Conservation (phyloP, 2,113 vertebrate species). For the Empidonax alnorum region DNA sequence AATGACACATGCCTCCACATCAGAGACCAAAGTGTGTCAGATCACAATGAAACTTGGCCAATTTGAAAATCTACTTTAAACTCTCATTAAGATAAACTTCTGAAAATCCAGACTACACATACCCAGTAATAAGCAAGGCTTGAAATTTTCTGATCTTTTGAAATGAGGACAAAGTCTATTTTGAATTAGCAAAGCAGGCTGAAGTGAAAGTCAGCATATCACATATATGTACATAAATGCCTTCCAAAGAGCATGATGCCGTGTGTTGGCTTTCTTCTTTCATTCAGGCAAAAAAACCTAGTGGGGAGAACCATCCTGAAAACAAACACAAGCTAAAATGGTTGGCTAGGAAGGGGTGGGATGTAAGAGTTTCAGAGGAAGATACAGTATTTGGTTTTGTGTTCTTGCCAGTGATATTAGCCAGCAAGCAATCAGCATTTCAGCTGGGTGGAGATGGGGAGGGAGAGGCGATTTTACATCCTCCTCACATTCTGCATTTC, state of each 20-base stretch:
- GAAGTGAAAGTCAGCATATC: background rate
- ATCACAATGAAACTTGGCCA: background rate
- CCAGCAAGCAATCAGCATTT: background rate
- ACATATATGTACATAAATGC: background rate
- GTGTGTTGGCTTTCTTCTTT: background rate
- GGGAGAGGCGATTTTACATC: background rate
- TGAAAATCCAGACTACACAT: background rate
- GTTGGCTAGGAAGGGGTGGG: background rate
- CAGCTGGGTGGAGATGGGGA: background rate
- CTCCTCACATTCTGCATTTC: background rate
- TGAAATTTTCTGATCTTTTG: background rate
- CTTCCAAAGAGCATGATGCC: background rate
- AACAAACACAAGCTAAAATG: background rate
- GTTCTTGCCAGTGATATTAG: background rate
- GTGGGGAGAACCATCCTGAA: background rate
- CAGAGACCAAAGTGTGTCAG: background rate
- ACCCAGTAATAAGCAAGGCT: background rate
- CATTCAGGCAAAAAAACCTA: background rate
- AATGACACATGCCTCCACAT: background rate
- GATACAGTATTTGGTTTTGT: background rate
- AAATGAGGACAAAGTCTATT: background rate
- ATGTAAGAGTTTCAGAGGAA: background rate
- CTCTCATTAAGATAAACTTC: background rate
- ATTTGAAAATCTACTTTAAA: background rate
- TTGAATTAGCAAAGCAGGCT: background rate